Conservation (phyloP, 2,113 vertebrate genomes). For the Lepisosteus osseus region DNA sequence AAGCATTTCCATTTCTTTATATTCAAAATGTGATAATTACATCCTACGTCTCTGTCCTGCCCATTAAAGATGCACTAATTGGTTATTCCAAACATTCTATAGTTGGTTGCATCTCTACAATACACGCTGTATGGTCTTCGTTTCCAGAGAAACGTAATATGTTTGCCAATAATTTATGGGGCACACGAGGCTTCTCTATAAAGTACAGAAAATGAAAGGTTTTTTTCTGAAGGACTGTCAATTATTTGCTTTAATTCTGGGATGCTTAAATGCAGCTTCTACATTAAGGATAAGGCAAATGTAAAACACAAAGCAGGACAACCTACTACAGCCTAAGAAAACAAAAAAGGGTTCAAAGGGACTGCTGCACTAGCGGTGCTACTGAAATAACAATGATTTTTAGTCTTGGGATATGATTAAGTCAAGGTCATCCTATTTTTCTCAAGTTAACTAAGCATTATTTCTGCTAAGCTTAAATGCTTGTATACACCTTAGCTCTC, state of each 20-base stretch:
- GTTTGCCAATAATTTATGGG: conserved; percentile 68
- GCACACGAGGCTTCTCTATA: conserved; percentile 67
- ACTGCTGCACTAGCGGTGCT: conserved; percentile 42
- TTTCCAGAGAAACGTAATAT: conserved; percentile 72
- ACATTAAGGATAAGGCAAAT: conserved; percentile 58
- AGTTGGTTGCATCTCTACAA: conserved; percentile 51
- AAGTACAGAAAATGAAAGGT: conserved; percentile 68
- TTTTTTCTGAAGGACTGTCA: conserved; percentile 59
- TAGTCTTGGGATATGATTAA: conserved; percentile 57
- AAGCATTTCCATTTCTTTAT: too few species aligned
- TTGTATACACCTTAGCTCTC: too few species aligned
- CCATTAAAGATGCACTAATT: too few species aligned
- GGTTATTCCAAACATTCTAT: too few species aligned
- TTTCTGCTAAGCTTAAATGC: too few species aligned
- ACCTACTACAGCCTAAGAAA: conserved; percentile 63
- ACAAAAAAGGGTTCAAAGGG: conserved; percentile 61
- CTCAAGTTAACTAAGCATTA: not conserved
- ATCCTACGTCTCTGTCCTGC: too few species aligned
- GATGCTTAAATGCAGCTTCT: conserved; percentile 69
- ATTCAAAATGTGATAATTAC: too few species aligned
- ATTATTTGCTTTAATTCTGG: conserved; percentile 73
- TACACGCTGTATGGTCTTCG: conserved; percentile 30
- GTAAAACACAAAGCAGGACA: conserved; percentile 66
- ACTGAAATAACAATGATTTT: conserved; percentile 59
- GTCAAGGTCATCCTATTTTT: conserved; percentile 31